Evolutionary conservation across 2,113 vertebrate genomes (phyloP), one percentile per base, ranked within the genome.

Genomic region (Melanotaenia duboulayi): DNA sequence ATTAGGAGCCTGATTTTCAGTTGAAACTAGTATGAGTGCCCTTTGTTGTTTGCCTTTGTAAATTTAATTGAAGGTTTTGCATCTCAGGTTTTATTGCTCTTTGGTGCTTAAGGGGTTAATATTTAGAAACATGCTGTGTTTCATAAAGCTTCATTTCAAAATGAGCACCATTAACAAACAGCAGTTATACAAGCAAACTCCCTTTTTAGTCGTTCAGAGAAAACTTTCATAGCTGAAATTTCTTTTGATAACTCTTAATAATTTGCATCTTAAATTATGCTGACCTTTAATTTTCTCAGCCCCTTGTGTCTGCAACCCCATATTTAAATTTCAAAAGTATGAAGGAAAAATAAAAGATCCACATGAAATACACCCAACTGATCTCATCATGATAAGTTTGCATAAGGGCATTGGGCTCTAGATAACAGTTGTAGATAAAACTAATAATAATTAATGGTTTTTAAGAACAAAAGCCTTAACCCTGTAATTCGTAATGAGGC

Each of bases 401-500:
- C 17, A 40, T 12, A 7, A 46, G 23, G 14, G 22, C 56, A 59
- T 56, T n/a, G 11, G 49, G 62, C 32, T 64, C 25, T 71, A 37
- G 46, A 46, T 59, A 67, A 65, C 20, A 35, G n/a, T 14, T 49
- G 23, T 40, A 7, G 20, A 32, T 12, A 44, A 66, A 72, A 28
- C 56, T 63, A 28, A 39, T 10, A n/a, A 54, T 39, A 22, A 20
- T 32, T n/a, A 54, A 23, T 40, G 49, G 23, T 13, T 46, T 46
- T 40, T 32, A 11, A 69, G 54, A 65, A 35, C 32, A 35, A 42
- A 73, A 76, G n/a, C 72, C 49, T 37, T 65, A 61, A 82, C 61
- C 52, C 37, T 4, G 1, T 25, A 14, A 28, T 48, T 69, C 25
- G 40, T 50, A 61, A 74, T 68, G 35, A 46, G 37, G 55, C 35